phyloP scores from a whole-genome alignment of 2,888 invertebrate species.

The Hirtodrosophila alboralis region DNA sequence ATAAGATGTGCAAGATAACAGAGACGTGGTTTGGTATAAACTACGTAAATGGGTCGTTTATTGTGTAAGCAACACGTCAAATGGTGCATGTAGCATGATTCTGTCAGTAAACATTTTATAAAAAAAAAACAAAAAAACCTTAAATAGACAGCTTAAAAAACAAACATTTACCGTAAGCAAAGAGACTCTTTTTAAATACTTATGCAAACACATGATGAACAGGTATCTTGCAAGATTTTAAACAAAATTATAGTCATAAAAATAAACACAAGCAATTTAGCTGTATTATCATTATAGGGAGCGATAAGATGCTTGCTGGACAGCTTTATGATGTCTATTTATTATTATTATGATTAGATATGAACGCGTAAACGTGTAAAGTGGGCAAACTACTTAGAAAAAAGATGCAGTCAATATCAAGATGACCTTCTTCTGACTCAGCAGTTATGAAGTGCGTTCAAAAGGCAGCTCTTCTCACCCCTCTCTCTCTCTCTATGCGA shows the following conservation, averaged over 20 bases:
- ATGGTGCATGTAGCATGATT: constrained; percentile 22
- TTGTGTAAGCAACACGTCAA: constrained; percentile 48
- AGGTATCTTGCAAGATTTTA: constrained; percentile 39
- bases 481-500: constrained; percentile 2
- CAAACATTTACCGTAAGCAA: constrained; percentile 36
- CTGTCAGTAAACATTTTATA: constrained; percentile 34
- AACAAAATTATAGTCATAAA: constrained; percentile 41
- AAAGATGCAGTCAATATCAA: constrained; percentile 26
- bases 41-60: constrained; percentile 40
- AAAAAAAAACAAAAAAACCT: too few relatives aligned
- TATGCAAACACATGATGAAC: constrained; percentile 21
- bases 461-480: neutral
- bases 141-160: too few relatives aligned
- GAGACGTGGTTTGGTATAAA: constrained; percentile 11
- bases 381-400: constrained; percentile 32
- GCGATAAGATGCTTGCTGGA: constrained; percentile 65
- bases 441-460: constrained; percentile 15
- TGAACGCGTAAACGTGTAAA: constrained; percentile 24
- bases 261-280: constrained; percentile 32
- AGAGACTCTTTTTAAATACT: constrained; percentile 10
- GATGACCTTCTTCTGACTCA: constrained; percentile 37
- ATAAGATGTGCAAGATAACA: constrained; percentile 31
- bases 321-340: constrained; percentile 34
- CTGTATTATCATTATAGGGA: constrained; percentile 22
- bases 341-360: constrained; percentile 46